Evolutionary conservation across 2,113 vertebrate genomes (phyloP), one percentile per base, ranked within the genome.

Genomic region (Clarias batrachus): DNA sequence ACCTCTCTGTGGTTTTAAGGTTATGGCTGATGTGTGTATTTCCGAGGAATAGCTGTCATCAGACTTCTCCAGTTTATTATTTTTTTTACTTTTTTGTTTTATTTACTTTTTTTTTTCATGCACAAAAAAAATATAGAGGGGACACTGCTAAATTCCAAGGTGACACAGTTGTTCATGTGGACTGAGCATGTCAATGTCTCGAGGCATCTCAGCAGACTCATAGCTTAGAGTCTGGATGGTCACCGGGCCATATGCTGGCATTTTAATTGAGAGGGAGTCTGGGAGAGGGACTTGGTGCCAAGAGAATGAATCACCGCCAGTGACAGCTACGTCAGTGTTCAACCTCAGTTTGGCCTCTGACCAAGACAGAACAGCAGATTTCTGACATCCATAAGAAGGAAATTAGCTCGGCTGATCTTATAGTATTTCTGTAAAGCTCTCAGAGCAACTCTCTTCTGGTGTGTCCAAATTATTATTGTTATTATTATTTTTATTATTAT

Each of bases 201-300:
- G 78, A 85, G 85, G 84, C 37, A 59, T 90, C 87, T 88, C 88
- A 84, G 48, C 48, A 73, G 90, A 68, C 86, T 70, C 81, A 89
- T 91, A 91, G 91, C 93, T 93, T 91, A 92, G 92, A 84, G 93
- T 90, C 93, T 81, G 87, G 77, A 30, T 88, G 92, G 91, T 93
- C 94, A 93, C 91, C 82, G 89, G 91, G 90, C 94, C 94, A 94
- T 95, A 95, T 95, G 94, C 90, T 93, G 90, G 87, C 48, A 86
- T 91, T 94, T 95, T 95, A 95, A 95, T 95, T 95, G 94, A 93
- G 92, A 94, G 93, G 94, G 93, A 94, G 92, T 93, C 92, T 86
- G 94, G 94, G 94, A 95, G 83, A 89, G 70, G 92, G 92, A 92
- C 92, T 91, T 66, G 88, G 92, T 85, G 93, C 82, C 87, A 23